Evolutionary conservation across 2,113 vertebrate species (phyloP), one percentile per base, ranked within the genome.

Genomic region (Oryzias javanicus): DNA sequence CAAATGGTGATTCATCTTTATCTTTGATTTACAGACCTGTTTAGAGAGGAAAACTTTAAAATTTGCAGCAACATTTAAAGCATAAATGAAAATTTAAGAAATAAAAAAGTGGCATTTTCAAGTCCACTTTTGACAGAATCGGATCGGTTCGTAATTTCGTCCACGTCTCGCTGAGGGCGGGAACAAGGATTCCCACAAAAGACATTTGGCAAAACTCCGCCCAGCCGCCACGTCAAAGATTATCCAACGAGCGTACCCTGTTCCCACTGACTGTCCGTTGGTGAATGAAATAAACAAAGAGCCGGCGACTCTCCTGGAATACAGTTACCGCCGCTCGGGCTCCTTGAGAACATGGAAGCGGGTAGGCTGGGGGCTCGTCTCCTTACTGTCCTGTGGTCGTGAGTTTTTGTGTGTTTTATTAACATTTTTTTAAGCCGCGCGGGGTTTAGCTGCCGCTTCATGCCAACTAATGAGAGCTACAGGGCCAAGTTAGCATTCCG

Each of bases 241-340:
- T 14, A 6, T 17, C 35, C 44, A 13, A 5, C 8, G 60, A 86
- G 66, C 72, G 82, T 67, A 71, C 84, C 72, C 69, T 14, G 20
- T 6, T 56, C 67, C n/a, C 63, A 64, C 55, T 58, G 83, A 70
- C 80, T 67, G 79, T 24, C 73, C 78, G 70, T 84, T 67, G 74
- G 81, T 65, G 86, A 81, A 77, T 74, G 80, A 88, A 57, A 86
- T 85, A 88, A 90, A 92, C 90, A 91, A 90, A 92, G 89, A 86
- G 54, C 77, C 74, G 70, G 81, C 27, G 65, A 88, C 76, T 82
- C 74, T 64, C 70, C 49, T 55, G 65, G 56, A 74, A 67, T 46
- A 79, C 59, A 54, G 35, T 53, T 65, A 57, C 54, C 66, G 20
- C 52, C 64, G 41, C 35, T 59, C 54, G 53, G 65, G 27, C 51